These are phyloP conservation scores for Labia minor DNA, from an alignment of 2,888 invertebrate genomes.

Conservation along the genomic window DNA sequence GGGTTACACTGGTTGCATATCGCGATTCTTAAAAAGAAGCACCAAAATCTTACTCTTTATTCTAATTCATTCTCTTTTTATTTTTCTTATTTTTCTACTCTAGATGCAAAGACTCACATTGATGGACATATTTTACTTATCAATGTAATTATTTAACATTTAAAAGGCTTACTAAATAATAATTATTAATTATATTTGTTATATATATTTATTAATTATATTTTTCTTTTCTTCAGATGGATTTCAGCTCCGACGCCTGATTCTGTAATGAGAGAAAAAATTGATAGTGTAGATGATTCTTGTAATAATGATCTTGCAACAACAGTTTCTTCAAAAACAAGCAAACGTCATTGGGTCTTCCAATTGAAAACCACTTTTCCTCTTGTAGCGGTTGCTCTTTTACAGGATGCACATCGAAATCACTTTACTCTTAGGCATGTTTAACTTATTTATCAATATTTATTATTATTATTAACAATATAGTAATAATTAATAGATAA, in stretches of 20 bases:
- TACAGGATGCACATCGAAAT: constrained; percentile 58
- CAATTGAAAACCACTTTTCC: constrained; percentile 42
- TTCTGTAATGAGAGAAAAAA: constrained; percentile 48
- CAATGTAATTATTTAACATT: too few relatives aligned
- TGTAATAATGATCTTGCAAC: constrained; percentile 49
- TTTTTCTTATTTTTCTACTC: too few relatives aligned
- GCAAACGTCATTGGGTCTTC: constrained; percentile 50
- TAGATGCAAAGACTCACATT: too few relatives aligned
- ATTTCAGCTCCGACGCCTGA: constrained; percentile 50
- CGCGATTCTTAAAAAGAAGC: too few relatives aligned
- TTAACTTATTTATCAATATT: too few relatives aligned
- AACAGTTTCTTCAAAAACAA: constrained; percentile 50
- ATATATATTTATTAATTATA: too few relatives aligned
- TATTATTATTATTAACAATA: constrained; percentile 13
- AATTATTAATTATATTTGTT: too few relatives aligned
- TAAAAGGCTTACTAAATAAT: too few relatives aligned
- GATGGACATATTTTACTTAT: constrained; percentile 23
- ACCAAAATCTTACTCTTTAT: too few relatives aligned
- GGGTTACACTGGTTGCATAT: too few relatives aligned
- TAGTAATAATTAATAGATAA: too few relatives aligned
- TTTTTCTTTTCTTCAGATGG: constrained; percentile 34
- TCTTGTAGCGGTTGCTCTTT: constrained; percentile 50
- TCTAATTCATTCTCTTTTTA: too few relatives aligned
- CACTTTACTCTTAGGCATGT: constrained; percentile 52
- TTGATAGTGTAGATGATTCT: constrained; percentile 48